A percentile compares a stretch with the other conserved stretches of the same genome.
phyloP scores from a whole-genome alignment of 2,888 invertebrate genomes.

The Temnothorax unifasciatus region DNA sequence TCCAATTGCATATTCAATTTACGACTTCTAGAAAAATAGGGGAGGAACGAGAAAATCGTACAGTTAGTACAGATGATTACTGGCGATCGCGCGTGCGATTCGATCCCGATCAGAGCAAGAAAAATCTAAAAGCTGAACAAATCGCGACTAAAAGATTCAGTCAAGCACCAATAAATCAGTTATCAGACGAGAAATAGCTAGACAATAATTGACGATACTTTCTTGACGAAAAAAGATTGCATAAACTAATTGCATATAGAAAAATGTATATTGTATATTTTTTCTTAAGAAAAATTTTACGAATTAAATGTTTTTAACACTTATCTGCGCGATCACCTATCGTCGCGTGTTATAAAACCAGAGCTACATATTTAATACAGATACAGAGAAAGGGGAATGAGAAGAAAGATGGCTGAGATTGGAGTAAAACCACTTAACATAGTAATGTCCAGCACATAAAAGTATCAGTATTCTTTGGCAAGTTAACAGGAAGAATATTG shows the following conservation, averaged over 20 bases:
- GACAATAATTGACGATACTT: conserved; percentile 13
- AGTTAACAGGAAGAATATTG: conserved; percentile 49
- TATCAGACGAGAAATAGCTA: neutral
- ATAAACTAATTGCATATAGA: conserved; percentile 1
- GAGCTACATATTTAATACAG: conserved; percentile 28
- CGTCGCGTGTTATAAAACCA: conserved; percentile 23
- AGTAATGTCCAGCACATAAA: conserved; percentile 43
- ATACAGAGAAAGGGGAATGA: conserved; percentile 41
- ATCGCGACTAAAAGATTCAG: conserved; percentile 35
- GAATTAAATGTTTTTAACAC: neutral
- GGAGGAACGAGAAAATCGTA: conserved; percentile 70
- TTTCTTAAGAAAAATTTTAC: neutral
- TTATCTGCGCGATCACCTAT: neutral
- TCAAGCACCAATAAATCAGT: conserved; percentile 12
- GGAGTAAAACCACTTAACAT: conserved; percentile 37
- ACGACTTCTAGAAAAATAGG: conserved; percentile 91
- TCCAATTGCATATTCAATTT: conserved; percentile 96
- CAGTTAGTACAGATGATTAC: conserved; percentile 64
- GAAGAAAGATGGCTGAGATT: conserved; percentile 54
- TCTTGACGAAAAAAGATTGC: neutral
- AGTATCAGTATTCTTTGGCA: conserved; percentile 35
- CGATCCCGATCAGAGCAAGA: conserved; percentile 54
- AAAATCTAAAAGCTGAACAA: conserved; percentile 51
- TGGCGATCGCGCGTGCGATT: neutral
- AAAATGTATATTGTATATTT: neutral